A percentile compares a stretch with the other conserved stretches of the same genome.
phyloP scores from a whole-genome alignment of 2,113 vertebrate species.

The Mobula hypostoma region DNA sequence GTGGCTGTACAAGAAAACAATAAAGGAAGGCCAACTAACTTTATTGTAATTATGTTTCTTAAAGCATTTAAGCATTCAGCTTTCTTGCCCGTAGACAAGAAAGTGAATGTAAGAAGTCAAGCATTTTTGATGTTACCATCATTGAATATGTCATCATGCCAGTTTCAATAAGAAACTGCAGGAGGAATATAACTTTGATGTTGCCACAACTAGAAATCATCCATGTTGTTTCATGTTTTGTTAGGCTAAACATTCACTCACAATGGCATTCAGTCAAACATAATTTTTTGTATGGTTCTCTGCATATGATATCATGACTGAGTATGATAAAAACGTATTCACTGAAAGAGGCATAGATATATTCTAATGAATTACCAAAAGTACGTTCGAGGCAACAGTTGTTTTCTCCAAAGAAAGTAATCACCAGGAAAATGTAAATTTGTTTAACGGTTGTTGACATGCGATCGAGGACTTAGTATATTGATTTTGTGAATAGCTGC shows the following conservation, averaged over 20 bases:
- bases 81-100: neutral
- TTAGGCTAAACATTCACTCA: neutral
- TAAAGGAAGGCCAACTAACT: conserved; percentile 10
- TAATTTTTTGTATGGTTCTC: neutral
- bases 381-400: neutral
- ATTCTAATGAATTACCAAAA: neutral
- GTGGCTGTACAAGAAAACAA: neutral
- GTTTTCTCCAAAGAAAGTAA: neutral
- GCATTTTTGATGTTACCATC: neutral
- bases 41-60: neutral
- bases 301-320: neutral
- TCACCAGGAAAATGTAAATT: neutral
- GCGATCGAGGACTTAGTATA: no score
- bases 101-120: neutral
- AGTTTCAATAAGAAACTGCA: neutral
- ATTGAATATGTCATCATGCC: neutral
- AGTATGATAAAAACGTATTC: neutral
- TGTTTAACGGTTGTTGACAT: neutral
- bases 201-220: neutral
- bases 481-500: neutral
- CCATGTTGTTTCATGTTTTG: neutral
- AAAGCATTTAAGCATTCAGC: neutral
- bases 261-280: neutral
- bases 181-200: neutral
- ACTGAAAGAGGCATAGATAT: neutral